Conservation (phyloP, 1,140 invertebrate species). For the Zaprionus africanus region DNA sequence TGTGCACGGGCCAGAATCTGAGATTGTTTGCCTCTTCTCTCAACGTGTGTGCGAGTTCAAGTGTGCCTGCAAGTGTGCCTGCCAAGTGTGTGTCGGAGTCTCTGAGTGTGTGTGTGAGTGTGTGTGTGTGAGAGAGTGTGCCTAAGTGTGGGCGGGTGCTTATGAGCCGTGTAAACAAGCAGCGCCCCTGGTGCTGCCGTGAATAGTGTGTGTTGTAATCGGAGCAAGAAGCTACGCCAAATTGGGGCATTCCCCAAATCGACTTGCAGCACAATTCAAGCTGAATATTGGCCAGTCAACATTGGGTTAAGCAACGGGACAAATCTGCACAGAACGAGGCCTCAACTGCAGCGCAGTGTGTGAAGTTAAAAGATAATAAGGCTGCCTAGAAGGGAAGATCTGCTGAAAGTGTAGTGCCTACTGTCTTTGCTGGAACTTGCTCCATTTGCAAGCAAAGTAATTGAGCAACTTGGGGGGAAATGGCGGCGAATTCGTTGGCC, state of each 20-base stretch:
- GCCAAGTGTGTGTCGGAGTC: neutral
- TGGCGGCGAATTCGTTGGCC: slow-evolving; percentile 10
- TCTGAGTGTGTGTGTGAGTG: slow-evolving; percentile 1
- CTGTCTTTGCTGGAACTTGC: too few species aligned
- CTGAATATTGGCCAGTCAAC: neutral
- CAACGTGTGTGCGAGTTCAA: slow-evolving; percentile 20
- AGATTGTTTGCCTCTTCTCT: slow-evolving; percentile 38
- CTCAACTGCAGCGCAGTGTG: too few species aligned
- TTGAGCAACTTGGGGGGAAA: neutral
- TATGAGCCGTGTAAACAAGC: slow-evolving; percentile 43
- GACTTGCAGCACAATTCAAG: too few species aligned
- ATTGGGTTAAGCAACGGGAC: neutral
- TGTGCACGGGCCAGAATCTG: slow-evolving; percentile 17
- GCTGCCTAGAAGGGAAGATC: too few species aligned
- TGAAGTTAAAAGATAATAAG: too few species aligned
- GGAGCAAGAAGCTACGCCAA: neutral
- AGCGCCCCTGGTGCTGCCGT: slow-evolving; percentile 3
- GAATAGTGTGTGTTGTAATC: slow-evolving; percentile 23
- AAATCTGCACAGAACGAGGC: too few species aligned
- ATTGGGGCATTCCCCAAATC: slow-evolving; percentile 3
- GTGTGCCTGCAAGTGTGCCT: slow-evolving; percentile 13
- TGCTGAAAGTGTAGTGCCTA: too few species aligned
- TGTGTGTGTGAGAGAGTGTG: neutral
- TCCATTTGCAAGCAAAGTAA: too few species aligned
- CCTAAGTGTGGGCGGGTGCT: slow-evolving; percentile 10